Base-by-base conservation (phyloP, 2,797 vertebrate genomes). In the Acanthurus lineatus region DNA sequence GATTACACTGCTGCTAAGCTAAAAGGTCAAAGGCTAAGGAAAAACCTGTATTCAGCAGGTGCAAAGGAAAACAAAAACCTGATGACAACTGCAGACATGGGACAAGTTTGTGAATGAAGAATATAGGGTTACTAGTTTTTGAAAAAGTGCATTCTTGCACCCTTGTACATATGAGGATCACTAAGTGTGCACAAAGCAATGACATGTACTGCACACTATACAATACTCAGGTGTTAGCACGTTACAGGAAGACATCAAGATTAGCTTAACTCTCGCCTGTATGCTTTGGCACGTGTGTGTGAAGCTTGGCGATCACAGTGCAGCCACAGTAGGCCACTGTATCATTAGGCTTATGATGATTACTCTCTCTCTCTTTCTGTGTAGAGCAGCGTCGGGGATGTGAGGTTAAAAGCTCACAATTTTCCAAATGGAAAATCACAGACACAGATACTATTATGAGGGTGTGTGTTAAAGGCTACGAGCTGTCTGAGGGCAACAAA, bases 371-470 rank as follows among this genome's bases (percentile, higher is more conserved):
- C 42, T 22, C 54, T 69, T 28, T 85, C 77, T 69, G 48, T 84
- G 70, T 68, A 25, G 59, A 81, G 82, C 25, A 52, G 69, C 84
- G 72, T 35, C 73, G 11, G 60, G 49, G 79, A 88, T 69, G 80
- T 74, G 79, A 88, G 84, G 89, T 79, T 86, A 87, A 93, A 92
- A 84, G 88, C 90, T 85, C 86, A 85, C 80, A 77, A 72, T 83
- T 93, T 93, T 89, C 92, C 89, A 85, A 92, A 91, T 86, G 90
- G 92, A 94, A 95, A 93, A 63, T 89, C 87, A 81, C 84, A 89
- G 91, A 94, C 94, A 94, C 86, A 91, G 88, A 91, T 91, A 35
- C 89, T 90, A 86, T 93, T 93, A 90, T 94, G 86, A 78, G 91
- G 92, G 86, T 84, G 91, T 88, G 86, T 75, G 84, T 90, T 78